Evolutionary conservation across 64 coral and sea anemone species (phyloP).

Genomic region (Platygyra sinensis): DNA sequence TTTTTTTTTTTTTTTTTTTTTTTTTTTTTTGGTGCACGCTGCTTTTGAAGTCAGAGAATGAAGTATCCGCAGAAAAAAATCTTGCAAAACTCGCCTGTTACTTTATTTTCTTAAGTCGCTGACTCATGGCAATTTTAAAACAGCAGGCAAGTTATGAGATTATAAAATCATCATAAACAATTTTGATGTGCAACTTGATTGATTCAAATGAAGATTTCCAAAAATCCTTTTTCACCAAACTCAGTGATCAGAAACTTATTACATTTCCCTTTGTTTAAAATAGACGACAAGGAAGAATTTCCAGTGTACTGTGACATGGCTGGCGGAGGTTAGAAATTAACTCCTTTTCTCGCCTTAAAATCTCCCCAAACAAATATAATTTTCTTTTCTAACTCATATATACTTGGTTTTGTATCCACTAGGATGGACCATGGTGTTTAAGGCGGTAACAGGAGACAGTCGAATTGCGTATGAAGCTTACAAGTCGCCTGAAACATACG

Average conservation of each 20-base stretch:
- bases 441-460: constrained; percentile 5
- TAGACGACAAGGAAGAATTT: not conserved
- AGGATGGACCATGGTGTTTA: constrained; percentile 61
- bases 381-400: not conserved
- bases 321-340: constrained; percentile 14
- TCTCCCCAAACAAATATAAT: not conserved
- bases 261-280: not conserved
- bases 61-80: too few relatives aligned
- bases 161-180: too few relatives aligned
- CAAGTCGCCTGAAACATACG: not conserved
- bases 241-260: not conserved
- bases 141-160: too few relatives aligned
- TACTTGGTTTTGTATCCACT: not conserved
- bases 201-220: not conserved
- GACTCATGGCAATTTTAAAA: too few relatives aligned
- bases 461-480: not conserved
- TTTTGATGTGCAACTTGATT: too few relatives aligned
- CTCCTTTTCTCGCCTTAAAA: not conserved
- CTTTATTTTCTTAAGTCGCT: not conserved
- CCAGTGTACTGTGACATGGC: constrained; percentile 22
- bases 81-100: too few relatives aligned
- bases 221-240: not conserved
- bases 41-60: too few relatives aligned
- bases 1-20: too few relatives aligned
- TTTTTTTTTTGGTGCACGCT: too few relatives aligned